Evolutionary conservation across 2,113 vertebrate species (phyloP), one percentile per base, ranked within the genome.

Genomic region (Barbus barbus): DNA sequence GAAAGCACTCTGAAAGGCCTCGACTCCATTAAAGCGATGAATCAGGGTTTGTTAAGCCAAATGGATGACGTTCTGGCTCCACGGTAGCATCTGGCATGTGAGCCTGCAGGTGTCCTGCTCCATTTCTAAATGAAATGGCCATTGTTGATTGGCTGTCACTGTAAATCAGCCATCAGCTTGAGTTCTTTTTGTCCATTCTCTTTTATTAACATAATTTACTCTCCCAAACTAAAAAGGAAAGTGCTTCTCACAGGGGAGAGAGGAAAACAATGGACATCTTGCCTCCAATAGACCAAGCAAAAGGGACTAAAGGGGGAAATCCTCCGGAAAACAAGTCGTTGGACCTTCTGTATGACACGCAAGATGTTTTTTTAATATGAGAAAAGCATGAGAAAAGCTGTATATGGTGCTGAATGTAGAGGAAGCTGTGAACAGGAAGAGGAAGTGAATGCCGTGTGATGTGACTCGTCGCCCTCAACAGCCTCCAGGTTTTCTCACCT

Each of bases 401-500:
- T 18, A 38, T 56, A 26, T 46, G 71, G 33, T 69, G 41, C 8
- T 38, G 41, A 72, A 83, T 58, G 20, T n/a, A 9, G 16, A 63
- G 76, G 75, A 78, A 58, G 51, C 38, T 61, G 18, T 41, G 13
- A 44, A 13, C 6, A 75, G 33, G 31, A 77, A 69, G 60, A 71
- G 22, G 53, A 26, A 38, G 28, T n/a, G n/a, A 28, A 18, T 8
- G 36, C 22, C 20, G 5, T 53, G 38, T 44, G 3, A 77, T 24
- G 13, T 24, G 12, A 71, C 26, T 20, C 38, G 2, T 12, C 9
- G n/a, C 44, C 9, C 22, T 53, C 22, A 22, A 41, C 44, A 53
- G 56, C 61, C 28, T 56, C 80, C 36, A 33, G n/a, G 20, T 75
- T 73, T 60, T 58, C 85, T 93, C 86, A 99, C 98, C 97, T 99